Conservation (phyloP, 2,113 vertebrate species). For the Panthera tigris region DNA sequence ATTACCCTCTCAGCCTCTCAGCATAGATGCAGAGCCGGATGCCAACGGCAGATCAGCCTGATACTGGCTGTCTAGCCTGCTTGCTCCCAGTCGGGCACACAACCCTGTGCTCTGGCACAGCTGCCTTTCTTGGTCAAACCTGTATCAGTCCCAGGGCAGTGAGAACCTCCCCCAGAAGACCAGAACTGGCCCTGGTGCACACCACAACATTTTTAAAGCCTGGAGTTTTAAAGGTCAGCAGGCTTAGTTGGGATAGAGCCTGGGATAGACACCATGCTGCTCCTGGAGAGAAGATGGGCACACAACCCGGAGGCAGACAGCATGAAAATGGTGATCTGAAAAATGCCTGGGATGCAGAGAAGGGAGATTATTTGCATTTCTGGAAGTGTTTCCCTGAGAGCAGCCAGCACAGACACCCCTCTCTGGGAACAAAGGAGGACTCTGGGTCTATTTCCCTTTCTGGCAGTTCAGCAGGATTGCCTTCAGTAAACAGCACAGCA, state of each 20-base stretch:
- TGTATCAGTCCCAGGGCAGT: background rate
- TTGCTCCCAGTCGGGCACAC: background rate
- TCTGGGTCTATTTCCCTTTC: background rate
- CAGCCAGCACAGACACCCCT: too few species aligned
- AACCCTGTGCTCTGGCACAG: background rate
- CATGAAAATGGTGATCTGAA: background rate
- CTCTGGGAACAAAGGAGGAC: background rate
- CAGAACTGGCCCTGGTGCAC: background rate
- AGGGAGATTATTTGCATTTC: background rate
- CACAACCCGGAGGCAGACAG: background rate
- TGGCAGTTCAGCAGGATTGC: background rate
- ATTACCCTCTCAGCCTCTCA: background rate
- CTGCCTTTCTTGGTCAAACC: background rate
- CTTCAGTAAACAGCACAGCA: background rate
- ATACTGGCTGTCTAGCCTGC: background rate
- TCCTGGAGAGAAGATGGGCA: background rate
- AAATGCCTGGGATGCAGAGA: background rate
- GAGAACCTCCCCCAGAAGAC: background rate
- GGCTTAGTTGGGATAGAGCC: background rate
- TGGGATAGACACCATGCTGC: background rate
- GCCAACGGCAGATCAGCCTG: background rate
- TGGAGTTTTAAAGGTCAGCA: background rate
- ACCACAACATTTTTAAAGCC: background rate
- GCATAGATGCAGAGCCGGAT: background rate
- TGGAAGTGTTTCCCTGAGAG: background rate